Evolutionary conservation across 2,888 invertebrate genomes (phyloP).

Genomic region (Hypena proboscidalis): DNA sequence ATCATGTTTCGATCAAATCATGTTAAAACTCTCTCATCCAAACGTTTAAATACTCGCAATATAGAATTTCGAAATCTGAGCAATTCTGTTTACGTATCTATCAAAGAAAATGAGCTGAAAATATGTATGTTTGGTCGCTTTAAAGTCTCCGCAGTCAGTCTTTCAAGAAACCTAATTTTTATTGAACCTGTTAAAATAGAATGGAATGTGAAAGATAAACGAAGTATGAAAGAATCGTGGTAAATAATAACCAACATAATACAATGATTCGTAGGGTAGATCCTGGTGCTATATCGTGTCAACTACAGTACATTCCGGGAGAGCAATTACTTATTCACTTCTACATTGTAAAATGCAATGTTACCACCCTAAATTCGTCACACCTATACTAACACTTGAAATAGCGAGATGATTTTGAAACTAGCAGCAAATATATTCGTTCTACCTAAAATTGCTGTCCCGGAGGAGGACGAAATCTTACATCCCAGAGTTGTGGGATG

Average conservation of each 20-base stretch:
- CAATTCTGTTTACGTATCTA: slow-evolving; percentile 70
- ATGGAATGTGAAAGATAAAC: slow-evolving; percentile 75
- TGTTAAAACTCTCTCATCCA: slow-evolving; percentile 51
- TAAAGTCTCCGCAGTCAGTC: slow-evolving; percentile 79
- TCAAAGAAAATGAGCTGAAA: slow-evolving; percentile 63
- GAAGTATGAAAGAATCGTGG: slow-evolving; percentile 46
- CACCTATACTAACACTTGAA: slow-evolving; percentile 66
- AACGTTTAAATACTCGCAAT: slow-evolving; percentile 49
- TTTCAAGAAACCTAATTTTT: slow-evolving; percentile 77
- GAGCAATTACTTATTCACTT: slow-evolving; percentile 55
- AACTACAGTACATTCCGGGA: slow-evolving; percentile 58
- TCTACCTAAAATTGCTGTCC: slow-evolving; percentile 79
- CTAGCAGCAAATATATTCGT: slow-evolving; percentile 67
- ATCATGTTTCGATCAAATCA: slow-evolving; percentile 56
- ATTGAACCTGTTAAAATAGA: slow-evolving; percentile 65
- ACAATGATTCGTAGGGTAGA: slow-evolving; percentile 54
- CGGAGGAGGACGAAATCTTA: slow-evolving; percentile 76
- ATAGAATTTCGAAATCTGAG: slow-evolving; percentile 71
- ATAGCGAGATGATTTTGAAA: slow-evolving; percentile 70
- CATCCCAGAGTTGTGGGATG: slow-evolving; percentile 54
- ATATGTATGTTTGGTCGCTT: slow-evolving; percentile 69
- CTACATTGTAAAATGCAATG: slow-evolving; percentile 49
- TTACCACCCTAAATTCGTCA: slow-evolving; percentile 64
- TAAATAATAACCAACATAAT: slow-evolving; percentile 60
- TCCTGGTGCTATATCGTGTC: slow-evolving; percentile 46